Evolutionary conservation across 1,140 invertebrate species (phyloP), one percentile per base, ranked within the genome.

Genomic region (Gryon sp.): DNA sequence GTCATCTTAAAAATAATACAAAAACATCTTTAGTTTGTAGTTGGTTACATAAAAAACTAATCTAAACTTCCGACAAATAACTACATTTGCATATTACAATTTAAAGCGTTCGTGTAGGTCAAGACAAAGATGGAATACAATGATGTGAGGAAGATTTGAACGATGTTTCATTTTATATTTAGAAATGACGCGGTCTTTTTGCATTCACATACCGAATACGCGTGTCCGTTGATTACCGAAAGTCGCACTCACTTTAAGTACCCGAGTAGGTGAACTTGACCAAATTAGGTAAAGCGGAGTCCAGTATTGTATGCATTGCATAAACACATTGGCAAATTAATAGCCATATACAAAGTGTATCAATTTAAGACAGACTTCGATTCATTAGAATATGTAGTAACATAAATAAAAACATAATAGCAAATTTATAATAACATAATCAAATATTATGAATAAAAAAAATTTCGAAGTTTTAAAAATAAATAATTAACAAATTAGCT

Each of bases 131-230:
- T 59, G 57, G 46, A 43, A 36, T 4, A 53, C 26, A 45, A 70
- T 60, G 48, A 48, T n/a, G 36, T 0, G 41, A 34, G 26, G 36
- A 68, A 50, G 55, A 62, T 9, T 60, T 12, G 14, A 20, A 3
- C 16, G 24, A 15, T 50, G 34, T 59, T 46, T 34, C 60, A 11
- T 16, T n/a, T 41, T 74, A 74, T 65, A 74, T 74, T 66, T 74
- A 74, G 70, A 65, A 46, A 28, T 74, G 70, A 74, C 60, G 70
- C 45, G 48, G 59, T 12, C 52, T 32, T 73, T 74, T 38, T 15
- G 53, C 11, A 30, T 65, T 30, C 11, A 28, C 45, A 52, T 60
- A 74, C 52, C 15, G 59, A 53, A 48, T 32, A 12, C 24, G 5
- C 50, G 26, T 26, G 12, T 57, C 26, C 8, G 8, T 19, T 40